phyloP scores from a whole-genome alignment of 2,797 vertebrate genomes.

The Myotis vivesi region DNA sequence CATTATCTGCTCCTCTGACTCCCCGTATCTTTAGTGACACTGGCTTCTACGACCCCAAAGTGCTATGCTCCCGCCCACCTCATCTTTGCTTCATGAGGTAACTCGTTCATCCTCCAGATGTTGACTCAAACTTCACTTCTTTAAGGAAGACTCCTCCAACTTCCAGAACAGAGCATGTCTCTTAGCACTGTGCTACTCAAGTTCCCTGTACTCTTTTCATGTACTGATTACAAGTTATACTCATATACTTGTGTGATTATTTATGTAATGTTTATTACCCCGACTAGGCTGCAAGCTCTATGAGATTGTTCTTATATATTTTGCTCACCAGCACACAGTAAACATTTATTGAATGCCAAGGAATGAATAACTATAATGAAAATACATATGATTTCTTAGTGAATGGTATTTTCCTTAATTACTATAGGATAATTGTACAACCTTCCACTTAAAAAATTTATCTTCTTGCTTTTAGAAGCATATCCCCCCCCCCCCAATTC shows the following conservation, averaged over 20 bases:
- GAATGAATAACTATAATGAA: background rate
- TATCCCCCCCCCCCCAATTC: background rate
- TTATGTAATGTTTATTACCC: background rate
- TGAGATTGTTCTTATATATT: background rate
- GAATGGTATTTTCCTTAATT: background rate
- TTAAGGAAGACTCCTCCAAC: background rate
- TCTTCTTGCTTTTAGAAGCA: background rate
- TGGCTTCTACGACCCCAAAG: background rate
- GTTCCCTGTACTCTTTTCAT: background rate
- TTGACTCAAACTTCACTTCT: background rate
- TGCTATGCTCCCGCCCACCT: background rate
- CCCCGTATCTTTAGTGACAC: background rate
- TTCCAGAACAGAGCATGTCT: background rate
- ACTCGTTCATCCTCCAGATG: background rate
- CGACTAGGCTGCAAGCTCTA: background rate
- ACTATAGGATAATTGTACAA: background rate
- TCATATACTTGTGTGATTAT: background rate
- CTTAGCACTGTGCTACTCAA: background rate
- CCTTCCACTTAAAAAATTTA: background rate
- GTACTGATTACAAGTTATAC: background rate
- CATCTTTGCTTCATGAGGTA: background rate
- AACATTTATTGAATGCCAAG: background rate
- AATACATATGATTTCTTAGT: background rate
- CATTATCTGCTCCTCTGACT: background rate
- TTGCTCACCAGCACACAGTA: background rate